Evolutionary conservation across 1,140 invertebrate species (phyloP).

Genomic region (Leucophenga varia): DNA sequence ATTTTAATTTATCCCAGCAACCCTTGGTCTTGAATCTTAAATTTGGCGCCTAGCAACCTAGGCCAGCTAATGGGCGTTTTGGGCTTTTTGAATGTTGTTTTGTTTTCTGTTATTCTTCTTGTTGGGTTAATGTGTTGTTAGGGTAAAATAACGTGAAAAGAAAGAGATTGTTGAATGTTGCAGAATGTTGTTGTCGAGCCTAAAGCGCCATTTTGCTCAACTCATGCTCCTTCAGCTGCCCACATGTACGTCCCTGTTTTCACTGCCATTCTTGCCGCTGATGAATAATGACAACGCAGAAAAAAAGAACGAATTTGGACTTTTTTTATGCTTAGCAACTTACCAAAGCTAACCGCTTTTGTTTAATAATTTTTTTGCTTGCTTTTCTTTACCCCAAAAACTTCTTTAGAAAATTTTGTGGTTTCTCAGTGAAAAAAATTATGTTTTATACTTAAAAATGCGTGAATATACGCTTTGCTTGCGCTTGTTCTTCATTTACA

Average conservation of each 20-base stretch:
- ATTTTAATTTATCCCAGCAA: conserved; percentile 46
- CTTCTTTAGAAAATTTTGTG: background rate
- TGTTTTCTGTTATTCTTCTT: no score
- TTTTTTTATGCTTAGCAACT: conserved; percentile 24
- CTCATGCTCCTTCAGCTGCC: no score
- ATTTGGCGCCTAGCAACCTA: background rate
- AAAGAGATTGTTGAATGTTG: conserved; percentile 2
- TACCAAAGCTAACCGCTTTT: background rate
- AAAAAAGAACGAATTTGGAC: conserved; percentile 22
- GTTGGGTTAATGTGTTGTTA: conserved; percentile 48
- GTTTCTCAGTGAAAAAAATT: conserved; percentile 7
- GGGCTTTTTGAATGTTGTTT: conserved; percentile 19
- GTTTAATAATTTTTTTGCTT: background rate
- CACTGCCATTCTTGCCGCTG: conserved; percentile 16
- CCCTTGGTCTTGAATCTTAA: background rate
- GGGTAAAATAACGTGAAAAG: conserved; percentile 41
- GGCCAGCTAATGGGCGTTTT: conserved; percentile 34
- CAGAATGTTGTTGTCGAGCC: background rate
- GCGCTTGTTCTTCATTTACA: conserved; percentile 30
- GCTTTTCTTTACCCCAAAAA: no score
- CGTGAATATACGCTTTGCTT: conserved; percentile 26
- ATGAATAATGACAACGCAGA: conserved; percentile 45
- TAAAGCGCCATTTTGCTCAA: conserved; percentile 13
- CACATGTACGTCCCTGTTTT: no score
- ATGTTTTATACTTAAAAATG: conserved; percentile 30